Evolutionary conservation across 1,140 invertebrate genomes (phyloP).

Genomic region (Cataglyphis hispanica): DNA sequence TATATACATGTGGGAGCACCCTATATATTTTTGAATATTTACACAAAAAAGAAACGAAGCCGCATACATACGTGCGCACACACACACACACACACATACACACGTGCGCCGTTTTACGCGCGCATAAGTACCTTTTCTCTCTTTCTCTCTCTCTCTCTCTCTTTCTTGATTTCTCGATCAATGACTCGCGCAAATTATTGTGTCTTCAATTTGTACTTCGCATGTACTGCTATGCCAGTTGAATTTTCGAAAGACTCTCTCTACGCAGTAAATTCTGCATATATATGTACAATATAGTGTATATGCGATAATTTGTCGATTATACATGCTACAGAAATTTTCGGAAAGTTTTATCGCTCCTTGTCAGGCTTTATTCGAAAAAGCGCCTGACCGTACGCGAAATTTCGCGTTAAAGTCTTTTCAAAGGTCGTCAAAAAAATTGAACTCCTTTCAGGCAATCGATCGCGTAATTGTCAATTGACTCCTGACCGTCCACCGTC

Average conservation of each 20-base stretch:
- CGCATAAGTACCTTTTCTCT: conserved; percentile 31
- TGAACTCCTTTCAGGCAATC: neutral
- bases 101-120: conserved; percentile 6
- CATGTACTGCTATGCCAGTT: conserved; percentile 18
- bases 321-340: conserved; percentile 14
- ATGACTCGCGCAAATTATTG: conserved; percentile 28
- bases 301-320: neutral
- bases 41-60: conserved; percentile 38
- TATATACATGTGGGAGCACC: conserved; percentile 39
- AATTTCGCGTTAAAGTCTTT: conserved; percentile 9
- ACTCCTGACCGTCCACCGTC: neutral
- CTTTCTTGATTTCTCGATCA: neutral
- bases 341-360: conserved; percentile 1
- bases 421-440: neutral
- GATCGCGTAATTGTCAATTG: conserved; percentile 9
- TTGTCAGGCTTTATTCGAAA: conserved; percentile 22
- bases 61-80: neutral
- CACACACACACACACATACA: no score
- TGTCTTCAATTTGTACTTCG: conserved; percentile 57
- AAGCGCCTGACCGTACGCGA: conserved; percentile 1
- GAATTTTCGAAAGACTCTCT: conserved; percentile 17
- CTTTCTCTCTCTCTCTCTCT: neutral
- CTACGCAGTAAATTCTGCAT: conserved; percentile 18
- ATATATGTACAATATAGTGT: conserved; percentile 4
- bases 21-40: conserved; percentile 47